Evolutionary conservation across 2,797 vertebrate species (phyloP), one percentile per base, ranked within the genome.

Genomic region (Sciurus carolinensis): DNA sequence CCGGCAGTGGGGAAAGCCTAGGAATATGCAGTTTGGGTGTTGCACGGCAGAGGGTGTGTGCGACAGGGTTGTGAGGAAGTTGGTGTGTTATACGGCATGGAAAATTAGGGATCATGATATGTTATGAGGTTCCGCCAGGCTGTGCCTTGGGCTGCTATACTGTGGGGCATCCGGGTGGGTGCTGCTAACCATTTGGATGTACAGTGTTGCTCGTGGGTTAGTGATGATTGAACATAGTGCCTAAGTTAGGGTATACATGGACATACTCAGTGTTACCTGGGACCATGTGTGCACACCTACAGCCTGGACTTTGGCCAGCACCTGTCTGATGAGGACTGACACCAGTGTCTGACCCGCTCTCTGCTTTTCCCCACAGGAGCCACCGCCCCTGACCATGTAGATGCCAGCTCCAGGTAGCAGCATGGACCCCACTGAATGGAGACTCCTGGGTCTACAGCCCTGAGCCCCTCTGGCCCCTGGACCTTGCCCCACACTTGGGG

Each of bases 371-470:
- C 98, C 98, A 97, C 99, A 99, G 99, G 99, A 99, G 98, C 99
- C 98, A 98, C 98, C 98, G 98, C 98, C 98, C 99, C 99, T 99
- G 99, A 99, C 98, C 99, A 99, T 99, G 99, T 99, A 99, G 99
- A 99, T 99, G 98, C 98, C 97, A 98, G 98, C 98, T 98, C 97
- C 94, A 86, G 98, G 98, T 98, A 98, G 97, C 99, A 99, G 98
- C 99, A 99, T 99, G 99, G 99, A 98, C 99, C 98, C 98, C 98
- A 94, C 98, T 99, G 99, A 99, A 99, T 99, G 99, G 99, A 99
- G 99, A 98, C 98, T 98, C 98, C 98, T 99, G 98, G 99, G 99
- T 99, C 99, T 99, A 98, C 99, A 99, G 98, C 99, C 99, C 98
- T 99, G 99, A 99, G 96, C 98, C 97, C 97, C 97, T 98, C 98